These are phyloP conservation scores for Corythornis cristatus DNA, from an alignment of 2,113 vertebrate genomes.

Conservation along the genomic window DNA sequence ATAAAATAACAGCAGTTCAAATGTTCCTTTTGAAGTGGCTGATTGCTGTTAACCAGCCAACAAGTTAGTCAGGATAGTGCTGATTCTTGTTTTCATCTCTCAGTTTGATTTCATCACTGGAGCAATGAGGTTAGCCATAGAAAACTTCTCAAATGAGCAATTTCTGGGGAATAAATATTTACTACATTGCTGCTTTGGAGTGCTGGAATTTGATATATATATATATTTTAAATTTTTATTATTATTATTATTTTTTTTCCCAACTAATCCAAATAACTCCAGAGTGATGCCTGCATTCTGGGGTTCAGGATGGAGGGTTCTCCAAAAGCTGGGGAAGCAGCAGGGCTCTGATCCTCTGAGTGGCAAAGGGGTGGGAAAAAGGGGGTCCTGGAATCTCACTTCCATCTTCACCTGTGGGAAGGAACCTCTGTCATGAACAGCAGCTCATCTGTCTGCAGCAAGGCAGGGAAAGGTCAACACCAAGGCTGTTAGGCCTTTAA, in stretches of 20 bases:
- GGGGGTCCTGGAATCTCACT: constrained; percentile 62
- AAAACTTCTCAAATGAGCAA: constrained; percentile 78
- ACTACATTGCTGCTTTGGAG: constrained; percentile 70
- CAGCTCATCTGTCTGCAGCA: constrained; percentile 79
- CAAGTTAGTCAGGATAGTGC: constrained; percentile 69
- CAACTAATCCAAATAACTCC: constrained; percentile 70
- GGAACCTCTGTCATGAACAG: constrained; percentile 75
- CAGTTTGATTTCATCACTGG: constrained; percentile 73
- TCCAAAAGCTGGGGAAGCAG: constrained; percentile 70
- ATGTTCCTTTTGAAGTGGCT: constrained; percentile 78
- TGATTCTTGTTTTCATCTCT: constrained; percentile 78
- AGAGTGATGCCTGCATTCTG: constrained; percentile 54
- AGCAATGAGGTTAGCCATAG: constrained; percentile 73
- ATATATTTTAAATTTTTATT: no score
- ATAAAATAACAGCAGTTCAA: constrained; percentile 66
- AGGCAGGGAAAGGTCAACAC: constrained; percentile 79
- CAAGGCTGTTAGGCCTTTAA: constrained; percentile 80
- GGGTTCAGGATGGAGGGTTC: constrained; percentile 60
- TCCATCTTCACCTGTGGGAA: constrained; percentile 76
- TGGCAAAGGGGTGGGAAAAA: constrained; percentile 26
- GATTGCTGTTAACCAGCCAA: constrained; percentile 77
- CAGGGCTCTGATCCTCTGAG: constrained; percentile 49
- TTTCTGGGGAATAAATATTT: constrained; percentile 74
- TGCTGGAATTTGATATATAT: constrained; percentile 65
- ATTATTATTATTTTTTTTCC: no score